These are phyloP conservation scores for Antigone vipio DNA, from an alignment of 2,113 vertebrate species.

Conservation along the genomic window DNA sequence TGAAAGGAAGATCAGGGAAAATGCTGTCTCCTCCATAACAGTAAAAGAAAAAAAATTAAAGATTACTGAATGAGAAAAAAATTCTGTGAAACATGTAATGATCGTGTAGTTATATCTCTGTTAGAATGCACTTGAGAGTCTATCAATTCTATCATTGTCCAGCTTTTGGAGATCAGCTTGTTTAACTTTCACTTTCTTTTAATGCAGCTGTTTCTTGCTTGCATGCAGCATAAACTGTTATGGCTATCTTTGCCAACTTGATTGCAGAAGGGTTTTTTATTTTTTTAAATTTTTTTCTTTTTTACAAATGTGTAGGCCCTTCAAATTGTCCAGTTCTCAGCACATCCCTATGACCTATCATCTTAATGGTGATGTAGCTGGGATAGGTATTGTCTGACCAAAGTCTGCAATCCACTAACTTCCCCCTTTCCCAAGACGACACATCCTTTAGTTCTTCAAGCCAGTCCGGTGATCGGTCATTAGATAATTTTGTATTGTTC, in stretches of 20 bases:
- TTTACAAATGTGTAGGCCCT: not conserved
- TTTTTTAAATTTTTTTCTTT: not conserved
- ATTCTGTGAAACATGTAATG: not conserved
- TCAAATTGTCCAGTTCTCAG: not conserved
- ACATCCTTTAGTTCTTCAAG: not conserved
- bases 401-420: not conserved
- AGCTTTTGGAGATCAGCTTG: not conserved
- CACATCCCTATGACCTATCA: not conserved
- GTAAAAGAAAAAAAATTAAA: not conserved
- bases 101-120: not conserved
- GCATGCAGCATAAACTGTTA: not conserved
- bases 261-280: not conserved
- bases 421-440: not conserved
- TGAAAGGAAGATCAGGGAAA: not conserved
- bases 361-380: not conserved
- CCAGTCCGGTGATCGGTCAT: rapidly evolving
- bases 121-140: not conserved
- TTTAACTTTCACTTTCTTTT: conserved; percentile 1
- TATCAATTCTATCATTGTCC: not conserved
- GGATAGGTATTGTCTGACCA: not conserved
- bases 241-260: not conserved
- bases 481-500: not conserved
- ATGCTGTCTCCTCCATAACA: not conserved
- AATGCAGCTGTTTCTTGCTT: not conserved
- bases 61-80: not conserved